Evolutionary conservation across 2,888 invertebrate genomes (phyloP).

Genomic region (Labia minor): DNA sequence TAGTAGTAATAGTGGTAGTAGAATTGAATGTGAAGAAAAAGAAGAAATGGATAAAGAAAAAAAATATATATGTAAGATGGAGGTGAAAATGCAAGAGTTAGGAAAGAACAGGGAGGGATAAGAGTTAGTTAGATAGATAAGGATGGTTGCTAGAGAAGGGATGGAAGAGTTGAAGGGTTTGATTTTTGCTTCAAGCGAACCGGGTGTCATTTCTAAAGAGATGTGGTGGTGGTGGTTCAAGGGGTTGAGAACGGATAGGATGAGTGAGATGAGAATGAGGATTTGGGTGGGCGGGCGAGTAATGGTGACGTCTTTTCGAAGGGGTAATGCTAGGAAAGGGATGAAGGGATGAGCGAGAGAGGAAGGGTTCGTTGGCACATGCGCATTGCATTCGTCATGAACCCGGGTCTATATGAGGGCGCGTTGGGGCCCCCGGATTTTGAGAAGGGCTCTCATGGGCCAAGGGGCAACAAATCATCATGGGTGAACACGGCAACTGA

Average conservation of each 20-base stretch:
- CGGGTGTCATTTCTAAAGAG: not conserved
- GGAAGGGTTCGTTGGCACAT: not conserved
- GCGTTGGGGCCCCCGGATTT: conserved; percentile 6
- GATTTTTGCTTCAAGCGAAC: not conserved
- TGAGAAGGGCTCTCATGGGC: not conserved
- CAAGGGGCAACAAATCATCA: not conserved
- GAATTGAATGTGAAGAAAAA: no score
- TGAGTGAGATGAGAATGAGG: no score
- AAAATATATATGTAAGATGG: no score
- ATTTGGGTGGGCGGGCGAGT: not conserved
- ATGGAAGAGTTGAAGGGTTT: not conserved
- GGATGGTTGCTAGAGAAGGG: not conserved
- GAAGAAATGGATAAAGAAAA: no score
- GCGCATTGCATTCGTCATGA: not conserved
- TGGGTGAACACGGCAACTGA: not conserved
- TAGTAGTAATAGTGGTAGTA: no score
- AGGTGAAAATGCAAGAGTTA: no score
- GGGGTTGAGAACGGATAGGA: no score
- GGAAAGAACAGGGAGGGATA: no score
- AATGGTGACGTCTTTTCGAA: not conserved
- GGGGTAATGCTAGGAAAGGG: no score
- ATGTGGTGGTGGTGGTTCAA: not conserved
- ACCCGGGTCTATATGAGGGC: not conserved
- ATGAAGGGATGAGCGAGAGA: no score
- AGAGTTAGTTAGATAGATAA: no score